These are phyloP conservation scores for Craseonycteris thonglongyai DNA, from an alignment of 2,113 vertebrate genomes.

Conservation along the genomic window DNA sequence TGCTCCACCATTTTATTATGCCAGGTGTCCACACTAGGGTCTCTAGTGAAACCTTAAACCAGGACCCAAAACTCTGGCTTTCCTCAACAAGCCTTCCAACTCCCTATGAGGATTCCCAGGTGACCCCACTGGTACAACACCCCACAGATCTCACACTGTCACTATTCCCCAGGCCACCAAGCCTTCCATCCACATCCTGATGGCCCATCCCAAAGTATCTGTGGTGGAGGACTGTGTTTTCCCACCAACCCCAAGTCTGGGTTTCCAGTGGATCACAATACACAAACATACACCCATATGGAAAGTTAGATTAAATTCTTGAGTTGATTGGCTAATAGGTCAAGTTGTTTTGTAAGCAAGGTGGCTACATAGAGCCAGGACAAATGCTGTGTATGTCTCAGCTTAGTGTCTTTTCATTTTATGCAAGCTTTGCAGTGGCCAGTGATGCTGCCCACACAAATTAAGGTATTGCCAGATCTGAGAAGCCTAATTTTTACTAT, in stretches of 20 bases:
- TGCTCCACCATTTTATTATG: not conserved
- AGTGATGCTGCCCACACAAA: not conserved
- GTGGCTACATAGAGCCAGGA: not conserved
- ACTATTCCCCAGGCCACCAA: not conserved
- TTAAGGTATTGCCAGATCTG: not conserved
- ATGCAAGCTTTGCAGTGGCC: not conserved
- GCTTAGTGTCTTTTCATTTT: not conserved
- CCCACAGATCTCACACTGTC: not conserved
- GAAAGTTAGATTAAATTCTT: not conserved
- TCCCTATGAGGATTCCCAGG: not conserved
- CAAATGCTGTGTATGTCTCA: not conserved
- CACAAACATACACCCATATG: not conserved
- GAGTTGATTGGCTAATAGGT: not conserved
- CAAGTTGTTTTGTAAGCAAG: not conserved
- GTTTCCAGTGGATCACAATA: not conserved
- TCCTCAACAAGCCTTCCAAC: not conserved
- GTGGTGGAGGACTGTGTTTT: not conserved
- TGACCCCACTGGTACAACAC: not conserved
- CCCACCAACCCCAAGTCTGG: not conserved
- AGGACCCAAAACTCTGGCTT: not conserved
- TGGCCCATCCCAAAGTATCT: not conserved
- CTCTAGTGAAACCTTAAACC: not conserved
- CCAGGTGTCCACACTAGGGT: not conserved
- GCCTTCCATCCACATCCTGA: not conserved
- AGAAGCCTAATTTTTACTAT: not conserved